Evolutionary conservation across 2,888 invertebrate genomes (phyloP).

Genomic region (Drosophila kuntzei): DNA sequence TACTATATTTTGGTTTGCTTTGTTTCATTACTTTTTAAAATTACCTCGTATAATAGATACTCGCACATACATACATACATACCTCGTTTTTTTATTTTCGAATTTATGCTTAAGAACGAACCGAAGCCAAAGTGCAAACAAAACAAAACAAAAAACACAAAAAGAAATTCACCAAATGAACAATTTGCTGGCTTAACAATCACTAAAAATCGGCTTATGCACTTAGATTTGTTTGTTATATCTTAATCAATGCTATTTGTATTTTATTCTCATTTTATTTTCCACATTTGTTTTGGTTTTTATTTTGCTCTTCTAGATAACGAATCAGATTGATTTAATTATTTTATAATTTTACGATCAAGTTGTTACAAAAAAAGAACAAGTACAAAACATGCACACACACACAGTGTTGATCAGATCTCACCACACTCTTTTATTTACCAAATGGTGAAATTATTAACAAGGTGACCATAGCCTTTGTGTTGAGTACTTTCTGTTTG

Average conservation of each 20-base stretch:
- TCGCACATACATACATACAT: constrained; percentile 58
- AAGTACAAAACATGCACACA: constrained; percentile 58
- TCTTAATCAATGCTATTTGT: constrained; percentile 50
- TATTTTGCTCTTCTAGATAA: constrained; percentile 19
- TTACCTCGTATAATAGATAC: constrained; percentile 64
- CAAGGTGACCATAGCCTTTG: background rate
- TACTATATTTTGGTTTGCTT: constrained; percentile 55
- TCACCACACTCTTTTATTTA: constrained; percentile 21
- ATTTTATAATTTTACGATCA: constrained; percentile 21
- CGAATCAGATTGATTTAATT: constrained; percentile 23
- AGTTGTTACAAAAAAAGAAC: constrained; percentile 34
- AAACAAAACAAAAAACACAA: constrained; percentile 22
- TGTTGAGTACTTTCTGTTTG: background rate
- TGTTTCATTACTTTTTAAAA: constrained; percentile 53
- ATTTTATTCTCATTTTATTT: constrained; percentile 11
- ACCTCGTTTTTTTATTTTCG: constrained; percentile 33
- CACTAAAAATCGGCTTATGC: constrained; percentile 52
- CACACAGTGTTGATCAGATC: constrained; percentile 33
- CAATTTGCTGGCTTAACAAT: constrained; percentile 68
- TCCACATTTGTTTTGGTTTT: background rate
- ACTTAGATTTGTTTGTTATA: constrained; percentile 25
- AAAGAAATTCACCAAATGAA: constrained; percentile 40
- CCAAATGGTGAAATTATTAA: background rate
- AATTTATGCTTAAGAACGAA: constrained; percentile 49
- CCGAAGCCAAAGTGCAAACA: constrained; percentile 35